Evolutionary conservation across 1,140 invertebrate genomes (phyloP), one percentile per base, ranked within the genome.

Genomic region (Tenebrio molitor): DNA sequence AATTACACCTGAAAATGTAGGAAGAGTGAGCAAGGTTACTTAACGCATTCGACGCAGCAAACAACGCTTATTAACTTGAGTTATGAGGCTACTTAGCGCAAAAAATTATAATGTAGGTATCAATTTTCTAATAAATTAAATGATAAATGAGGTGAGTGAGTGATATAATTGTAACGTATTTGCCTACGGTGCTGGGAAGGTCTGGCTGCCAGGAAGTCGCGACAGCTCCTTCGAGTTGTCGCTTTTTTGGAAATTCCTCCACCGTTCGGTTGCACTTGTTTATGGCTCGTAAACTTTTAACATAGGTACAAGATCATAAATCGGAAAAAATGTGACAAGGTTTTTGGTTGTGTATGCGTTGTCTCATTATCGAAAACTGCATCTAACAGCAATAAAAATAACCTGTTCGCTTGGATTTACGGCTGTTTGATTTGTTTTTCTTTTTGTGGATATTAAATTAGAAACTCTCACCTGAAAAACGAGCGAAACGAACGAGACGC

Each of bases 31-130:
- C 64, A 66, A 66, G 64, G 64, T 66, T 66, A 66, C 19, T 21
- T 39, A 64, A 36, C 21, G 34, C 17, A 65, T 34, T 10, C 25
- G 21, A 62, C 53, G 36, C 12, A 39, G 5, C n/a, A 58, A 58
- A 36, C 14, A 66, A 44, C 64, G 64, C n/a, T 44, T 66, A 66
- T 66, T 66, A 44, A 23, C 42, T 42, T 66, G 64, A 66, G 23
- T 44, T 66, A 66, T 66, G 64, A 23, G 16, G 5, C 36, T 21
- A 42, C 19, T 66, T 66, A 44, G 64, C 6, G 12, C 1, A 23
- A 66, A 66, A 29, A 44, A 66, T 41, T 14, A 66, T 44, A 29
- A 66, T 21, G 36, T 41, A 42, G n/a, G 36, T 66, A 42, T 65
- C 33, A 65, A 25, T 66, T 44, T 66, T 66, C 64, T 14, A 66